Conservation (phyloP, 2,888 invertebrate genomes). For the Morinoia aosen region DNA sequence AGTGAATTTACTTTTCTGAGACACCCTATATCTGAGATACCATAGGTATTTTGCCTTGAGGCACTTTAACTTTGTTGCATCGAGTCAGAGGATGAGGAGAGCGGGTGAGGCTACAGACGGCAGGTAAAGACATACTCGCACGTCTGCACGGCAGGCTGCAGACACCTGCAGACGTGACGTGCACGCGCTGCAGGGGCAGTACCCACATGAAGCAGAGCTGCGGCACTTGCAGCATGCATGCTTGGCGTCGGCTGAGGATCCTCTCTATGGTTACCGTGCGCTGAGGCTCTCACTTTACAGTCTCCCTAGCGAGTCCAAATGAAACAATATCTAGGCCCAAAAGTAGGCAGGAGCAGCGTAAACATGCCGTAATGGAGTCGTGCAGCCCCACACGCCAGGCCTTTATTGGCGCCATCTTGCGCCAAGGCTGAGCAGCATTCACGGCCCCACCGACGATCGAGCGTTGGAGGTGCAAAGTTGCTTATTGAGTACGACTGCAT, state of each 20-base stretch:
- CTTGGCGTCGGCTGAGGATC: neutral
- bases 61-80: no score
- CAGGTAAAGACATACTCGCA: no score
- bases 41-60: no score
- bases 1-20: no score
- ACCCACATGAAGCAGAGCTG: neutral
- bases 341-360: slow-evolving; percentile 32
- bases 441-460: neutral
- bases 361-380: slow-evolving; percentile 51
- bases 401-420: slow-evolving; percentile 29
- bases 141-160: no score
- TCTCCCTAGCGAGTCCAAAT: slow-evolving; percentile 19
- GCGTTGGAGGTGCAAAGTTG: neutral
- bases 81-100: no score
- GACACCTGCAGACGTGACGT: no score
- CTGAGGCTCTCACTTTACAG: slow-evolving; percentile 41
- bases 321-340: slow-evolving; percentile 30
- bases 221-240: neutral
- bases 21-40: no score
- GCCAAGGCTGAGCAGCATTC: neutral
- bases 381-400: slow-evolving; percentile 15
- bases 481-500: neutral
- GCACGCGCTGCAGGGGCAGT: neutral
- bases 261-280: neutral
- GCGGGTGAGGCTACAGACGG: no score